These are phyloP conservation scores for Zosterops hypoxanthus DNA, from an alignment of 2,113 vertebrate genomes.

Conservation along the genomic window DNA sequence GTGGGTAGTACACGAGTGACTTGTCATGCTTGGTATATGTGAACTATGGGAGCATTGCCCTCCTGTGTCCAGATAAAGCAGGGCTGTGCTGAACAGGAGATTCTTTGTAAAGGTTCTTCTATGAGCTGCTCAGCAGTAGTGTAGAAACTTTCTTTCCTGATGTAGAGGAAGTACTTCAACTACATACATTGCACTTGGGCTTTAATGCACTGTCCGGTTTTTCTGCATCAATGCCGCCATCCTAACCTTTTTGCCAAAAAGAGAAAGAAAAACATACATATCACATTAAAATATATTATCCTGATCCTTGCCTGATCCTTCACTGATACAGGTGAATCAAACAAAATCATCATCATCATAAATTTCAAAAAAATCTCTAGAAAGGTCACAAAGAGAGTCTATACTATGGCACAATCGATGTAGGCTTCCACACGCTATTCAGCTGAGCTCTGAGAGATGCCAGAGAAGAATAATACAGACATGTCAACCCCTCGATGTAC, in stretches of 20 bases:
- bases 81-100: neutral
- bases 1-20: neutral
- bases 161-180: neutral
- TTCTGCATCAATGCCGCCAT: neutral
- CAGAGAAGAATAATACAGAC: neutral
- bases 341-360: conserved; percentile 61
- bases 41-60: neutral
- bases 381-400: conserved; percentile 64
- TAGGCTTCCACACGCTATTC: conserved; percentile 33
- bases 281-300: conserved; percentile 66
- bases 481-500: neutral
- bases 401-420: conserved; percentile 47
- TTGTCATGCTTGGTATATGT: neutral
- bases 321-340: conserved; percentile 69
- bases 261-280: neutral
- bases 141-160: conserved; percentile 25
- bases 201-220: conserved; percentile 18
- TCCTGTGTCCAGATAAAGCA: conserved; percentile 1
- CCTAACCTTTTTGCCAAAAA: conserved; percentile 2
- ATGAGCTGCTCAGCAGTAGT: conserved; percentile 2
- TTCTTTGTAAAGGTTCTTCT: neutral
- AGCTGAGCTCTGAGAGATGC: neutral
- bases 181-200: conserved; percentile 32
- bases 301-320: conserved; percentile 68
- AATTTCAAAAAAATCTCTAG: conserved; percentile 39